phyloP scores from a whole-genome alignment of 2,113 vertebrate genomes.

The Diadophis punctatus region DNA sequence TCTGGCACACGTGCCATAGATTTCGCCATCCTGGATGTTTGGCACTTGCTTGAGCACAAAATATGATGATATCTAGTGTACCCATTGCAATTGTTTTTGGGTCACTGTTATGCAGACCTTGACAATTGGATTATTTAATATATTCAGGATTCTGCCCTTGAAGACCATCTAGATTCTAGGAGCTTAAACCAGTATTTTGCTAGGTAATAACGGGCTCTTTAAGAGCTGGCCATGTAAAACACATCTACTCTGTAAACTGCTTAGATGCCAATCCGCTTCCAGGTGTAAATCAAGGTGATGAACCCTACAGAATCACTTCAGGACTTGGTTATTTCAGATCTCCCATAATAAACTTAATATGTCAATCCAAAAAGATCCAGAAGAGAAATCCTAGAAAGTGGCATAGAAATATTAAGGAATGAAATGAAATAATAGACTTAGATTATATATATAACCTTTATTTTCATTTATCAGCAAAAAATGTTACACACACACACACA shows the following conservation, averaged over 20 bases:
- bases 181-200: background rate
- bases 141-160: background rate
- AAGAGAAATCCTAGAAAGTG: background rate
- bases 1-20: too few species aligned
- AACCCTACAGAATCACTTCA: too few species aligned
- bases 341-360: background rate
- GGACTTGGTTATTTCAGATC: background rate
- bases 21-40: background rate
- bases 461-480: too few species aligned
- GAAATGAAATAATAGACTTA: background rate
- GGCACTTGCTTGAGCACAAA: background rate
- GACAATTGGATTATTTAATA: background rate
- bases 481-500: too few species aligned
- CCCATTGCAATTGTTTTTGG: background rate
- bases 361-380: background rate
- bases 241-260: background rate
- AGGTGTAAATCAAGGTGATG: background rate
- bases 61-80: background rate
- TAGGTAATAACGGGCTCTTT: background rate
- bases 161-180: background rate
- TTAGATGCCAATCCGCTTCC: background rate
- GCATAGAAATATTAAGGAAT: background rate
- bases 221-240: background rate
- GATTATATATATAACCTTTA: background rate
- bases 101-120: background rate